These are phyloP conservation scores for Callopanchax toddi DNA, from an alignment of 2,113 vertebrate genomes.

Conservation along the genomic window DNA sequence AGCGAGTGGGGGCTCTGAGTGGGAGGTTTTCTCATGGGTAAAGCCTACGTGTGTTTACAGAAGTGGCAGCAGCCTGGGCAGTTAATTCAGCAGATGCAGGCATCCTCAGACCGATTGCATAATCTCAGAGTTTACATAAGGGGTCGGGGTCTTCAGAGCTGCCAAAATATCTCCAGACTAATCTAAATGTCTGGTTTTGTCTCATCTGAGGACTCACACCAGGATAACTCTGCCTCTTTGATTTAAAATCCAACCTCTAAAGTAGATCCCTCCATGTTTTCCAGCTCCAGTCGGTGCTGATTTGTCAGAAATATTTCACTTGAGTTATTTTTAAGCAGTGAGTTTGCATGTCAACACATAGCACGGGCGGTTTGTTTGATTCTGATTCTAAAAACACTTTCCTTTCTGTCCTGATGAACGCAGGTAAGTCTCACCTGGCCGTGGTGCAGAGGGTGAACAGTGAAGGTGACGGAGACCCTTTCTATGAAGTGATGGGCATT, in stretches of 20 bases:
- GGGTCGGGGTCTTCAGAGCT: slow-evolving; percentile 48
- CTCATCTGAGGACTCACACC: slow-evolving; percentile 14
- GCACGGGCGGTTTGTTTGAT: slow-evolving; percentile 6
- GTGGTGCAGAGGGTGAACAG: slow-evolving; percentile 83
- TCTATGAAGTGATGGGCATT: slow-evolving; percentile 83
- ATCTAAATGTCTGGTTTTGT: slow-evolving; percentile 35
- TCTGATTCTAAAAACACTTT: slow-evolving; percentile 5
- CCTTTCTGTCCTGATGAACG: background rate
- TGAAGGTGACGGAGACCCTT: slow-evolving; percentile 81
- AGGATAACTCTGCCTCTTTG: slow-evolving; percentile 1
- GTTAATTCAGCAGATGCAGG: slow-evolving; percentile 59
- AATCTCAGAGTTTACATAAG: slow-evolving; percentile 69
- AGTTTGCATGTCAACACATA: slow-evolving; percentile 5
- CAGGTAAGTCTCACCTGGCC: slow-evolving; percentile 84
- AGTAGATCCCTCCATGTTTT: slow-evolving; percentile 1
- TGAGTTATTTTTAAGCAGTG: slow-evolving; percentile 45
- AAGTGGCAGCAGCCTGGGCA: slow-evolving; percentile 51
- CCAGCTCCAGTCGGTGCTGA: slow-evolving; percentile 28
- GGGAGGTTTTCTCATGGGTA: slow-evolving; percentile 43
- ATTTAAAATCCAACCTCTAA: slow-evolving; percentile 11
- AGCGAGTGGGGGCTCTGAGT: slow-evolving; percentile 5
- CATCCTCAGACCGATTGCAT: slow-evolving; percentile 62
- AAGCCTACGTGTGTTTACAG: slow-evolving; percentile 23
- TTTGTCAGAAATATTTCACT: slow-evolving; percentile 34
- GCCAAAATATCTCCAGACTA: slow-evolving; percentile 57